Conservation (phyloP, 2,113 vertebrate genomes). For the Empidonax alnorum region DNA sequence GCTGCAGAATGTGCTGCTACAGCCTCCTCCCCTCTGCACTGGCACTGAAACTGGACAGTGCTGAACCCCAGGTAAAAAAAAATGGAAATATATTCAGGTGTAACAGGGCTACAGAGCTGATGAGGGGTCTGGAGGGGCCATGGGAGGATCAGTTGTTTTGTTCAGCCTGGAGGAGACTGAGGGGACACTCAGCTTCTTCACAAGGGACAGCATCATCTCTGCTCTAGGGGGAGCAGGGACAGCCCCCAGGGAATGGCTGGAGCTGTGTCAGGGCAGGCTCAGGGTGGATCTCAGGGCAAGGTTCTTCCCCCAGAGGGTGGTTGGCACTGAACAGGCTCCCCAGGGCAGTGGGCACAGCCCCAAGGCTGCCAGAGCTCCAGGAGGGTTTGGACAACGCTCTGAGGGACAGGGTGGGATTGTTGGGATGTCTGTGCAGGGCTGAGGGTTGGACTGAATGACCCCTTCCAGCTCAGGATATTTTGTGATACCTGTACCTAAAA, state of each 20-base stretch:
- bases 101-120: neutral
- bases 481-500: neutral
- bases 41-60: neutral
- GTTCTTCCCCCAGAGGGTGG: neutral
- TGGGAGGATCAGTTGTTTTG: neutral
- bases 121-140: neutral
- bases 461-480: neutral
- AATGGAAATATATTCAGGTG: neutral
- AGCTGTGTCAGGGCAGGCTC: neutral
- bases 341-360: neutral
- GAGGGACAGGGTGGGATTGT: neutral
- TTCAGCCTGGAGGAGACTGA: neutral
- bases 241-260: neutral
- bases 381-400: neutral
- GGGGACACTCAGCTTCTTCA: neutral
- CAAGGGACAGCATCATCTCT: neutral
- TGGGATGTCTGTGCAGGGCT: neutral
- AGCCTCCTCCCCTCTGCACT: neutral
- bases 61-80: neutral
- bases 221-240: neutral
- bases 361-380: neutral
- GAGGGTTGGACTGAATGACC: accelerated
- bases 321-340: neutral
- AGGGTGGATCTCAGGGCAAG: neutral
- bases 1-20: neutral